These are phyloP conservation scores for Zoanthus sociatus DNA, from an alignment of 92 coral and sea anemone genomes.

Conservation along the genomic window DNA sequence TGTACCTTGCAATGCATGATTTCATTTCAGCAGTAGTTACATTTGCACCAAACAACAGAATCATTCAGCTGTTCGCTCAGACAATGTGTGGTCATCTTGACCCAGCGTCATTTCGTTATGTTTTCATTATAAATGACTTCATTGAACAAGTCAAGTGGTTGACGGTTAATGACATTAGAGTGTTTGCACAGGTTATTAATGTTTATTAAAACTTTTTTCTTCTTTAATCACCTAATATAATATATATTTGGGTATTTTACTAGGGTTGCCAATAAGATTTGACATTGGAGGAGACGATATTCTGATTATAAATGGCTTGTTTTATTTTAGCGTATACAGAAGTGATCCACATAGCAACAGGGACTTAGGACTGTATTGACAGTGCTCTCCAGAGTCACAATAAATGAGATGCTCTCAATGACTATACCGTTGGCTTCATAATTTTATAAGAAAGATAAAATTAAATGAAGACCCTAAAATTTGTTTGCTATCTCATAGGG, in stretches of 20 bases:
- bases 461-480: too few species aligned
- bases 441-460: too few species aligned
- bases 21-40: constrained; percentile 82
- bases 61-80: constrained; percentile 90
- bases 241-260: background rate
- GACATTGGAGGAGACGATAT: too few species aligned
- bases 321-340: too few species aligned
- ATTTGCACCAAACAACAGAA: constrained; percentile 71
- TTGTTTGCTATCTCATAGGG: too few species aligned
- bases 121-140: constrained; percentile 82
- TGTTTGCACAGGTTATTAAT: constrained; percentile 66
- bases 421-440: too few species aligned
- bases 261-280: too few species aligned
- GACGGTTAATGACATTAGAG: constrained; percentile 81
- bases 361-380: too few species aligned
- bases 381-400: too few species aligned
- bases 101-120: constrained; percentile 90
- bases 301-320: too few species aligned
- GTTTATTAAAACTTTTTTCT: background rate
- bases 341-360: too few species aligned
- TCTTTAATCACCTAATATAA: background rate
- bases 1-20: constrained; percentile 83
- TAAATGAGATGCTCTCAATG: too few species aligned
- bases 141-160: constrained; percentile 88
- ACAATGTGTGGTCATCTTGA: constrained; percentile 94